Percentiles rank a stretch among this genome's conserved stretches.
These are phyloP conservation scores for Geotria australis DNA, from an alignment of 2,797 vertebrate genomes.

Conservation along the genomic window DNA sequence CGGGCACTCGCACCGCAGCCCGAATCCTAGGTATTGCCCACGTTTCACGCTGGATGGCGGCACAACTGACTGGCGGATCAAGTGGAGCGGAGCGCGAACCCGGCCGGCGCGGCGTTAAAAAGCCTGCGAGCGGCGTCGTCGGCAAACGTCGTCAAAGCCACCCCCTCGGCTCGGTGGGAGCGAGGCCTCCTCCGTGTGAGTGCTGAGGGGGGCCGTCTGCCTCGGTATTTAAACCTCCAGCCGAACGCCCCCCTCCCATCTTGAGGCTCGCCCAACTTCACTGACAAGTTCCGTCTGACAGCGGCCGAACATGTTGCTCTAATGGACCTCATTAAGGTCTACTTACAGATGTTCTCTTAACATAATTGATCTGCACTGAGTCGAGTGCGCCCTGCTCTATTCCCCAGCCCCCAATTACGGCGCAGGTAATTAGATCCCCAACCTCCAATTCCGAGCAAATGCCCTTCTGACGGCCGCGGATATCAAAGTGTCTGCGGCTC, in stretches of 20 bases:
- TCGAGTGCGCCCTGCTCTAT: constrained; percentile 99
- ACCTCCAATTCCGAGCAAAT: constrained; percentile 99
- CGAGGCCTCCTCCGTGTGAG: too few species aligned
- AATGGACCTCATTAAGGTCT: constrained; percentile 99
- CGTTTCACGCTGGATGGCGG: too few species aligned
- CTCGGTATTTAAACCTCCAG: constrained; percentile 3
- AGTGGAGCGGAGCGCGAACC: too few species aligned
- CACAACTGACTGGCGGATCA: too few species aligned
- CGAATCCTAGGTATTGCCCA: too few species aligned
- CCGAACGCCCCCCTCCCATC: constrained; percentile 13
- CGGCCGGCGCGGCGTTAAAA: too few species aligned
- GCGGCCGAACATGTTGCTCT: constrained; percentile 97
- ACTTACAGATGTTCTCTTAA: constrained; percentile 99
- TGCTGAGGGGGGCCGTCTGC: not conserved
- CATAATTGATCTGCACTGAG: constrained; percentile 99
- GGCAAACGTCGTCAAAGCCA: too few species aligned
- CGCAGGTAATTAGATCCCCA: constrained; percentile 99
- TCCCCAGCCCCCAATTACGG: constrained; percentile 99
- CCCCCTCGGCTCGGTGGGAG: too few species aligned
- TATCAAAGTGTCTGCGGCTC: constrained; percentile 99
- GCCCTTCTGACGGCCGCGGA: constrained; percentile 99
- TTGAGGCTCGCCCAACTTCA: constrained; percentile 51
- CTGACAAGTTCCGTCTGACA: constrained; percentile 96
- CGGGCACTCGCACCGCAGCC: too few species aligned
- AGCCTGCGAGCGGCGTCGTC: too few species aligned